A percentile compares a stretch with the other conserved stretches of the same genome.
phyloP scores from a whole-genome alignment of 2,888 invertebrate species.

The Athalia cordata region DNA sequence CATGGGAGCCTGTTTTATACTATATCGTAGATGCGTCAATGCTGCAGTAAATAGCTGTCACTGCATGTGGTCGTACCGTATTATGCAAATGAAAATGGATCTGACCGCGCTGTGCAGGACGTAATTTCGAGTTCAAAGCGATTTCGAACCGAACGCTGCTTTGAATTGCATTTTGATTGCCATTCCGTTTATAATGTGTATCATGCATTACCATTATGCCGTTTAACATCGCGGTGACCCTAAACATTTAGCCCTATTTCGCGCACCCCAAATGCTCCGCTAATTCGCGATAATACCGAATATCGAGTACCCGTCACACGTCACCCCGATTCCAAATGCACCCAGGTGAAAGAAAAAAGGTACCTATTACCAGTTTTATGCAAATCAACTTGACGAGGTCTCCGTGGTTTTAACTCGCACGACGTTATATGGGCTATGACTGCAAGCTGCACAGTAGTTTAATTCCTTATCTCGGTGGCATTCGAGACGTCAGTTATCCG shows the following conservation, averaged over 20 bases:
- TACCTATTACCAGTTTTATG: no score
- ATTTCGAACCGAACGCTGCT: conserved; percentile 2
- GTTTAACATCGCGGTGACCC: background rate
- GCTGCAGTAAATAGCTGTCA: conserved; percentile 41
- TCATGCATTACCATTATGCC: background rate
- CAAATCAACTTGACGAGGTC: background rate
- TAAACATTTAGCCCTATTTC: background rate
- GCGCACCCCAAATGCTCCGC: no score
- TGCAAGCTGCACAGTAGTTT: background rate
- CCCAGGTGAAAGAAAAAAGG: no score
- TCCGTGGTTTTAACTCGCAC: background rate
- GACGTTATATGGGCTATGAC: conserved; percentile 3
- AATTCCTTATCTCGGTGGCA: conserved; percentile 34
- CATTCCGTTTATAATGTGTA: background rate
- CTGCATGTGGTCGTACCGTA: conserved; percentile 37
- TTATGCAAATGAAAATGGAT: conserved; percentile 60
- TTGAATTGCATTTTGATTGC: conserved; percentile 40
- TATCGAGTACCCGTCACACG: no score
- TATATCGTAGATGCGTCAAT: conserved; percentile 27
- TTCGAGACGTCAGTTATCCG: conserved; percentile 5
- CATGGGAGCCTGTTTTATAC: conserved; percentile 37
- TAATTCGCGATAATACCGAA: no score
- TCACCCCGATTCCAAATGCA: no score
- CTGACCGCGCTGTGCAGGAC: conserved; percentile 48
- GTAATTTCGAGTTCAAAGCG: conserved; percentile 52